These are phyloP conservation scores for Petrocephalus sullivani DNA, from an alignment of 2,797 vertebrate species.

Conservation along the genomic window DNA sequence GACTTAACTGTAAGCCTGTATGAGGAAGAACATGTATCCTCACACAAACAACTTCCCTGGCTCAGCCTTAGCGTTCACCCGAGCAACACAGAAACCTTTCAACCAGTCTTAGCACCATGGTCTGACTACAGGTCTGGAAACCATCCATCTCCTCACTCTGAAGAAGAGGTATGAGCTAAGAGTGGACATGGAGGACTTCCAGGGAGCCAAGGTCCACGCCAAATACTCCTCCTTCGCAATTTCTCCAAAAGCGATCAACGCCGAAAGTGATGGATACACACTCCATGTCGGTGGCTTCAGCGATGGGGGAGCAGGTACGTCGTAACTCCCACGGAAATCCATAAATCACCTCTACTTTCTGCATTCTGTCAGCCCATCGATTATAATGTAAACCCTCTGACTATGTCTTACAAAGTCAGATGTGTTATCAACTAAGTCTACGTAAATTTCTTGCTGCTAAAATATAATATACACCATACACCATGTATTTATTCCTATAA, in stretches of 20 bases:
- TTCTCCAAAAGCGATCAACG: slow-evolving; percentile 36
- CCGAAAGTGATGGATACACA: slow-evolving; percentile 43
- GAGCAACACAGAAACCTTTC: neutral
- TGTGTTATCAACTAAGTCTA: neutral
- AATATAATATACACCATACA: neutral
- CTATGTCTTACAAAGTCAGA: neutral
- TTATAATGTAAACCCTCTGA: neutral
- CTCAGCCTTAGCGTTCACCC: neutral
- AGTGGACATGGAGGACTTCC: slow-evolving; percentile 42
- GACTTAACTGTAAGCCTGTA: neutral
- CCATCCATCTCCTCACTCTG: slow-evolving; percentile 39
- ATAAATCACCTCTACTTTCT: neutral
- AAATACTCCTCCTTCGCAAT: slow-evolving; percentile 42
- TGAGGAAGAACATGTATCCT: neutral
- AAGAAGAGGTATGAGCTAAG: slow-evolving; percentile 37
- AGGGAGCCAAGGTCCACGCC: slow-evolving; percentile 30
- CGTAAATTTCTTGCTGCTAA: neutral
- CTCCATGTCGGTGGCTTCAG: slow-evolving; percentile 34
- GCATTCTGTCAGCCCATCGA: neutral
- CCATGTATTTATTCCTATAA: neutral
- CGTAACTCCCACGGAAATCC: neutral
- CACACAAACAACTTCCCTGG: neutral
- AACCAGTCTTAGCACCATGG: neutral
- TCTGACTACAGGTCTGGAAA: slow-evolving; percentile 34
- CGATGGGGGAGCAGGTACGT: slow-evolving; percentile 41